These are phyloP conservation scores for Dicerorhinus sumatrensis DNA, from an alignment of 2,113 vertebrate genomes.

Conservation along the genomic window DNA sequence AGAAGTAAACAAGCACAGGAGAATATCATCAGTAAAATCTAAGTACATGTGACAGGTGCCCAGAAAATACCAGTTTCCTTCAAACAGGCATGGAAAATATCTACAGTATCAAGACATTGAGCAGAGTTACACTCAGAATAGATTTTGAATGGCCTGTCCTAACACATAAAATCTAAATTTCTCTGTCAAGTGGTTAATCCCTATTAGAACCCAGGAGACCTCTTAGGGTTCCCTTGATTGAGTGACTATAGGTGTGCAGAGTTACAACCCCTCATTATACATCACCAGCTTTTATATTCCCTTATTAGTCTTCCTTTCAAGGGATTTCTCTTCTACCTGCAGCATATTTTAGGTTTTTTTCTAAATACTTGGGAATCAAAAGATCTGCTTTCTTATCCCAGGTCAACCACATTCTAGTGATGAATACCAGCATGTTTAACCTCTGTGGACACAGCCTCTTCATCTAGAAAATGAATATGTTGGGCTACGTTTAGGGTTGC, in stretches of 20 bases:
- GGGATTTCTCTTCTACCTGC: not conserved
- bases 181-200: not conserved
- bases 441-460: not conserved
- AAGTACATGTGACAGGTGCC: not conserved
- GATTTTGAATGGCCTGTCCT: not conserved
- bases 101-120: not conserved
- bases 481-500: not conserved
- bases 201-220: not conserved
- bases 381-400: not conserved
- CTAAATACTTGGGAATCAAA: not conserved
- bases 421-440: not conserved
- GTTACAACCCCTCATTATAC: not conserved
- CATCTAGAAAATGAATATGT: not conserved
- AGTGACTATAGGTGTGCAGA: not conserved
- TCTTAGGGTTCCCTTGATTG: not conserved
- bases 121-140: not conserved
- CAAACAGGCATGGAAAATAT: not conserved
- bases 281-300: not conserved
- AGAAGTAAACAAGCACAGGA: not conserved
- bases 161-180: slow-evolving; percentile 22
- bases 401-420: not conserved
- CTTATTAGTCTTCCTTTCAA: not conserved
- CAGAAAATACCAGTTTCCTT: slow-evolving; percentile 6
- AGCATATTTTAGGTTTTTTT: not conserved
- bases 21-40: not conserved